These are phyloP conservation scores for Falco cherrug DNA, from an alignment of 2,797 vertebrate species.

Conservation along the genomic window DNA sequence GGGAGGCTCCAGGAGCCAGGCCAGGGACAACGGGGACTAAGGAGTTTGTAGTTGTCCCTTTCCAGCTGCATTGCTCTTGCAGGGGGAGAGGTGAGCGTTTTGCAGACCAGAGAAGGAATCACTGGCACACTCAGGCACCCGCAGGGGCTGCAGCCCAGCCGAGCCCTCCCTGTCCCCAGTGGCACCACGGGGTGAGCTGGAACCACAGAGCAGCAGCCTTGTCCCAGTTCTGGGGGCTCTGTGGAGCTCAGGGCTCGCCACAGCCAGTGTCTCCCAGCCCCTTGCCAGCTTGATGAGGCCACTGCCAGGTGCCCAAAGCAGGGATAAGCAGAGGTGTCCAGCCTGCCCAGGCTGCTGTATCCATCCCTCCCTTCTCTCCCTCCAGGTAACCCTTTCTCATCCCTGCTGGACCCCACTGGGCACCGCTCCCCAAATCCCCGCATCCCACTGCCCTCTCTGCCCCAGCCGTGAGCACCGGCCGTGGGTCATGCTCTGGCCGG, in stretches of 20 bases:
- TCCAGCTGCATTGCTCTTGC: neutral
- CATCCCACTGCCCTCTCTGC: neutral
- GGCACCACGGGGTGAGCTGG: slow-evolving; percentile 8
- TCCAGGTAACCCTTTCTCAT: neutral
- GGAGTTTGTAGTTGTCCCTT: neutral
- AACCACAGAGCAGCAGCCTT: neutral
- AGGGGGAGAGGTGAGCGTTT: fast-evolving
- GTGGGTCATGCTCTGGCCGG: neutral
- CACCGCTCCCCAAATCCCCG: neutral
- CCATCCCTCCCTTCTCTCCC: neutral
- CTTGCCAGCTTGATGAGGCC: neutral
- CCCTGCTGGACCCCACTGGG: neutral
- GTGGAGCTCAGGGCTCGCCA: neutral
- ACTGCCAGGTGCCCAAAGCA: fast-evolving
- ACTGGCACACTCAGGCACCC: fast-evolving
- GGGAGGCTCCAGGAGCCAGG: neutral
- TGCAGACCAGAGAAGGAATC: neutral
- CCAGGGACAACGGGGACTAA: fast-evolving
- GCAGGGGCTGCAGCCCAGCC: neutral
- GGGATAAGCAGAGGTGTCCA: neutral
- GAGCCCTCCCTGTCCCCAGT: neutral
- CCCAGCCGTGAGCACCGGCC: fast-evolving
- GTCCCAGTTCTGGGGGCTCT: neutral
- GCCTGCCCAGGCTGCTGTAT: neutral
- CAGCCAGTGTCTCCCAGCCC: fast-evolving